phyloP scores from a whole-genome alignment of 2,113 vertebrate species.

The Gopherus evgoodei region DNA sequence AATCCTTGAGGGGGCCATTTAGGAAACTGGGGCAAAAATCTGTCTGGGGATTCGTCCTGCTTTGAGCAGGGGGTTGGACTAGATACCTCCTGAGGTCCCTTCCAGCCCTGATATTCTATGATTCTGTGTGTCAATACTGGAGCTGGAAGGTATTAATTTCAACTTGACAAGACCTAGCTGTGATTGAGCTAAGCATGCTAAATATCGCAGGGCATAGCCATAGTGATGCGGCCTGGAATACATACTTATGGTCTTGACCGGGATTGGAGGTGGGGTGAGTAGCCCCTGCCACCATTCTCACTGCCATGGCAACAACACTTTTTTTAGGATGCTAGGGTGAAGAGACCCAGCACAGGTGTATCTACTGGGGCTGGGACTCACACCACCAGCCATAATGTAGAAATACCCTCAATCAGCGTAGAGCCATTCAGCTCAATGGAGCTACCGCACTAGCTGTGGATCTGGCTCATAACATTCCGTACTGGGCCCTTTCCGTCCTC shows the following conservation, averaged over 20 bases:
- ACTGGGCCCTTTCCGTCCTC: background rate
- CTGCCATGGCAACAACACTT: no score
- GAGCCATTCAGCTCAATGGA: background rate
- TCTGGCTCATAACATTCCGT: background rate
- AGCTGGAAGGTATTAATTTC: background rate
- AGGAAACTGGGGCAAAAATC: no score
- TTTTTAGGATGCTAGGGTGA: background rate
- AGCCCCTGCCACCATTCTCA: background rate
- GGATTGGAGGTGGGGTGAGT: background rate
- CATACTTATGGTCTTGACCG: background rate
- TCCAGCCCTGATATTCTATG: no score
- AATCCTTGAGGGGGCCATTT: no score
- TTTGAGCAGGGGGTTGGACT: no score
- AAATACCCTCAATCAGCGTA: background rate
- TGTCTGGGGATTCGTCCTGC: no score
- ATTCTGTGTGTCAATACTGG: background rate
- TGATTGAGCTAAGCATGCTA: background rate
- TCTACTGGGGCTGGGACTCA: background rate
- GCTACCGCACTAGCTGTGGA: background rate
- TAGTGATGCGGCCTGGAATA: background rate
- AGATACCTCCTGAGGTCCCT: no score
- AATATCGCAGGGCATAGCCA: background rate
- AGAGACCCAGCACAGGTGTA: background rate
- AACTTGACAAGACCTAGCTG: background rate
- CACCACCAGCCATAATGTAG: background rate